phyloP scores from a whole-genome alignment of 2,113 vertebrate species.

The Cinclus cinclus region DNA sequence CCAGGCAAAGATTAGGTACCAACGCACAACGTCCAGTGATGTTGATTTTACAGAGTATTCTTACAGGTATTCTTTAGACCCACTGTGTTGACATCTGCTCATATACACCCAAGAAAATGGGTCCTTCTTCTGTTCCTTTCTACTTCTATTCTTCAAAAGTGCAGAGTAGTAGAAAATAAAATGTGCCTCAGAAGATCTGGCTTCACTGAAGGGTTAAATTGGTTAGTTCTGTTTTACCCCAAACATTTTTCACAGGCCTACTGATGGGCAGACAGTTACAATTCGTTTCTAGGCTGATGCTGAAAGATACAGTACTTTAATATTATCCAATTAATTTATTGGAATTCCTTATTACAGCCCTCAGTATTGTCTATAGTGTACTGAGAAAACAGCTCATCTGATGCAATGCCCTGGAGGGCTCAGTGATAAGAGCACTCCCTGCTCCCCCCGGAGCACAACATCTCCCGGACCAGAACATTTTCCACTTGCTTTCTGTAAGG shows the following conservation, averaged over 20 bases:
- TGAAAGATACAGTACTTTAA: neutral
- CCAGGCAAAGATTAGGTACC: neutral
- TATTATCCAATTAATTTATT: neutral
- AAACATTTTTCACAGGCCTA: neutral
- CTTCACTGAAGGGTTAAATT: neutral
- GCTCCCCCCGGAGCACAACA: neutral
- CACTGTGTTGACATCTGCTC: neutral
- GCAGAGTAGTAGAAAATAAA: neutral
- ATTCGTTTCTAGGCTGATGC: neutral
- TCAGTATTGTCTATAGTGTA: neutral
- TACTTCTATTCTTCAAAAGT: neutral
- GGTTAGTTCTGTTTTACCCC: neutral
- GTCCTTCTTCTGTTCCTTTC: neutral
- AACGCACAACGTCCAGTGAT: rapidly evolving
- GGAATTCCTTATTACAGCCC: neutral
- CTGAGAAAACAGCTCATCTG: neutral
- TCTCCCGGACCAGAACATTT: neutral
- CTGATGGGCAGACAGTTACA: rapidly evolving
- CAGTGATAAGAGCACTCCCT: neutral
- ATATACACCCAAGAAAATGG: neutral
- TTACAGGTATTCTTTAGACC: neutral
- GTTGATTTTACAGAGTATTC: neutral
- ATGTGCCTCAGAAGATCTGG: neutral
- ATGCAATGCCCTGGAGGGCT: neutral
- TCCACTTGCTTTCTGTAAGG: neutral